Evolutionary conservation across 2,113 vertebrate genomes (phyloP), one percentile per base, ranked within the genome.

Genomic region (Salvelinus fontinalis): DNA sequence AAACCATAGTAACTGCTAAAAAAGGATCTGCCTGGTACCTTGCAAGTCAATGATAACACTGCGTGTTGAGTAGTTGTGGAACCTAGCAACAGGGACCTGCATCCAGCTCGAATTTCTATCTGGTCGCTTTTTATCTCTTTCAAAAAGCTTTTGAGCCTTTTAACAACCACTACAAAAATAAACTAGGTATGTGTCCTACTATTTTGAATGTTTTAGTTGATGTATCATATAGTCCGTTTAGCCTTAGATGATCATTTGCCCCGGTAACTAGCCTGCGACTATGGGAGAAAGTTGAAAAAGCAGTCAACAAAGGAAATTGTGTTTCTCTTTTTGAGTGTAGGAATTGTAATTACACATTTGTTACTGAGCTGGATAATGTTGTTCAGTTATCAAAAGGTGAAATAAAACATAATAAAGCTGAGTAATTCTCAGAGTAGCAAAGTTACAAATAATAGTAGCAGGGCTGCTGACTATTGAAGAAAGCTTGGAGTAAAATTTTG

Each of bases 1-100:
- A 92, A 92, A 90, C 83, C 92, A 90, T 89, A 89, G 84, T 83
- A 87, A 88, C 85, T 75, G 20, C 6, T 69, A 67, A 75, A 69
- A 69, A 77, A 84, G 77, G 72, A 68, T 60, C 67, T 67, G 78
- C 70, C 81, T 75, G 71, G 71, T 80, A 79, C 79, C 81, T 87
- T 78, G 74, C 69, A 88, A 81, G 70, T 75, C 79, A 86, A 71
- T 73, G 79, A 82, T 84, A 80, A 88, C 77, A 84, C 72, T 83
- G 83, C 83, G 79, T 24, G 8, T 67, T 75, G 79, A 90, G 79
- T 75, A 88, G 70, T 29, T 75, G 88, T 84, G 76, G 81, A 62
- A 78, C 77, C 84, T 88, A 82, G 75, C 79, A 89, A 87, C 82
- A 85, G 77, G 77, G 65, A 54, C 73, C 82, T 74, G 78, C 78